Percentiles rank a stretch among this genome's conserved stretches.
These are phyloP conservation scores for Lasiurus cinereus DNA, from an alignment of 2,113 vertebrate genomes.

Conservation along the genomic window DNA sequence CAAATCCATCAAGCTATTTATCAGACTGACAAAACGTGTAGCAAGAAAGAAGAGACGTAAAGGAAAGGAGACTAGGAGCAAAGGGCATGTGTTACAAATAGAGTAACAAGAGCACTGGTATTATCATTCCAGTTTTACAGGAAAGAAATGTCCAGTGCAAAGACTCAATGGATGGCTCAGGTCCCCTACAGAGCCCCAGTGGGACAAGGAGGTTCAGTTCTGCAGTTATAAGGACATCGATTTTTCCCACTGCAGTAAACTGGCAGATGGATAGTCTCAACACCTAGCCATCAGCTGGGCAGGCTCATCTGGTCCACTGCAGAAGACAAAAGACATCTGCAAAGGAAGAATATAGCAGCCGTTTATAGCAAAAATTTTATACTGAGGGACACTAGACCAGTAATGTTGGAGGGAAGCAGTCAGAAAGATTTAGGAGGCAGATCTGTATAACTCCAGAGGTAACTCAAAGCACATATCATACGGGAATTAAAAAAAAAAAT, in stretches of 20 bases:
- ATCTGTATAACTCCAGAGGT: constrained; percentile 56
- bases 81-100: neutral
- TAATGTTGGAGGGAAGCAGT: neutral
- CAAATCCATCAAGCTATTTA: neutral
- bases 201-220: neutral
- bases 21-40: neutral
- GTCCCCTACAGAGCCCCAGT: neutral
- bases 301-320: neutral
- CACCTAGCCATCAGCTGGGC: neutral
- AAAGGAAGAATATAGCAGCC: neutral
- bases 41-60: neutral
- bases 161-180: neutral
- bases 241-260: neutral
- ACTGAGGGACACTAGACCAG: neutral
- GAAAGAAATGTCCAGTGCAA: neutral
- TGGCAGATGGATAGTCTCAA: neutral
- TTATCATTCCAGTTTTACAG: neutral
- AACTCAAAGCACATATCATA: constrained; percentile 57
- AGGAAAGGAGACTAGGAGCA: neutral
- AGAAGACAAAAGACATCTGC: neutral
- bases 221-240: neutral
- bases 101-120: neutral
- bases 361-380: neutral
- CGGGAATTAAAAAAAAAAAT: constrained; percentile 44
- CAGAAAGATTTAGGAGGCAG: neutral